Percentiles rank a stretch among this genome's conserved stretches.
phyloP scores from a whole-genome alignment of 2,113 vertebrate species.

The Strix aluco region DNA sequence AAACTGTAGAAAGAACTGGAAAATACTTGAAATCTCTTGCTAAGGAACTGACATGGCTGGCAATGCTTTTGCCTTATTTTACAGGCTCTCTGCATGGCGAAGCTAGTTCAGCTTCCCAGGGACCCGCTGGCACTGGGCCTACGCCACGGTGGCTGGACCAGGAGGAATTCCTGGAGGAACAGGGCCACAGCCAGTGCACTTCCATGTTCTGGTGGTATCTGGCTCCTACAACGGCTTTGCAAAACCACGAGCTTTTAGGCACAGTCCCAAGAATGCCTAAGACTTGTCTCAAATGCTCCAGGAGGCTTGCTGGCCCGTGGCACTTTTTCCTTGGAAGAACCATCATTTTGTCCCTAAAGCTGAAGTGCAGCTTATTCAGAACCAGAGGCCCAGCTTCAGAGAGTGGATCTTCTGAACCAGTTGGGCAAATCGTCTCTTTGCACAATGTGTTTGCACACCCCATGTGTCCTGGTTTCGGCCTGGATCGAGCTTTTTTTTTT shows the following conservation, averaged over 20 bases:
- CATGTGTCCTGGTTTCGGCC: no score
- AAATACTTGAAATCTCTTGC: neutral
- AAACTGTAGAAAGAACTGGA: neutral
- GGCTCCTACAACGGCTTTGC: neutral
- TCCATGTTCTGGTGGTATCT: neutral
- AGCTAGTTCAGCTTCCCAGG: neutral
- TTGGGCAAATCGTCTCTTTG: neutral
- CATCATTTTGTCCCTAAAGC: neutral
- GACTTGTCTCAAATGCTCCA: neutral
- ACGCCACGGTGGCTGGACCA: fast-evolving
- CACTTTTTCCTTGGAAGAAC: neutral
- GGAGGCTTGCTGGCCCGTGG: neutral
- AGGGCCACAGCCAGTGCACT: fast-evolving
- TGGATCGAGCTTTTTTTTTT: no score
- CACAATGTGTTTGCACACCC: neutral
- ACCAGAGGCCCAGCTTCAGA: neutral
- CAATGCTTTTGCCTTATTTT: neutral
- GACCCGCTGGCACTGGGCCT: neutral
- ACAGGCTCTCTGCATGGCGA: neutral
- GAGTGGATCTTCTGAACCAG: neutral
- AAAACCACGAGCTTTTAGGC: neutral
- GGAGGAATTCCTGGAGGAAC: neutral
- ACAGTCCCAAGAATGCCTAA: neutral
- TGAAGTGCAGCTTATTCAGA: neutral
- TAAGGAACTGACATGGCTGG: neutral